Base-by-base conservation (phyloP, 2,888 invertebrate genomes). In the Danaus chrysippus region DNA sequence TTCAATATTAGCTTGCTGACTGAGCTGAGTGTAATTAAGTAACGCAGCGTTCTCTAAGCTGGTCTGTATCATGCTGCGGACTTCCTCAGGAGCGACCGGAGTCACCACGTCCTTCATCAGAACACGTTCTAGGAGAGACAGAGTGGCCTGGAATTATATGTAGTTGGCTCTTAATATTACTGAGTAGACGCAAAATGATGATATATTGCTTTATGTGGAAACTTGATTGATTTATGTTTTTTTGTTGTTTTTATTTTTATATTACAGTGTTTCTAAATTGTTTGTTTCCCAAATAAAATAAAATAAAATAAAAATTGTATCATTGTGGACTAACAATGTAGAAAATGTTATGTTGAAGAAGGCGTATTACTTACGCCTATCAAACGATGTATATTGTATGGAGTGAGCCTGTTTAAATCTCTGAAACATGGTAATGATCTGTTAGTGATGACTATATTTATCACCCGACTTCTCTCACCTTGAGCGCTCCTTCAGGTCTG, bases 101-200 rank as follows among this genome's bases (percentile, higher is more conserved):
- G 99, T 99, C 54, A 97, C 98, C 68, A 98, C 97, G 84, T 99
- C 99, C 85, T 99, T 99, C 99, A 99, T 99, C 68, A 99, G 87
- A 11, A 99, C 99, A 76, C 99, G 93, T 91, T 99, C 99, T 67
- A 99, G 87, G 53, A 99, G 92, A 11, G 99, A 98, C 68, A 99
- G 89, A 9, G 99, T 99, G 15, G 98, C 97, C 92, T 91, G 79
- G 59, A 83, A 79, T 52, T 41, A 10, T 49, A 49, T 49, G 15
- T 0, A 10, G 10, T 17, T 17, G 6, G 11, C 15, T 49, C 3
- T 49, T 17, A 17, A 17, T 1, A 10, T 17, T n/a, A 11, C 10
- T 49, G n/a, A n/a, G 9, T 6, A 46, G 6, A 34, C 46, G 15
- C 46, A 10, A n/a, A 46, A 46, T 15, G 1, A 2, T 46, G 1